Conservation (phyloP, 1,140 invertebrate genomes). For the Drosophila malerkotliana region DNA sequence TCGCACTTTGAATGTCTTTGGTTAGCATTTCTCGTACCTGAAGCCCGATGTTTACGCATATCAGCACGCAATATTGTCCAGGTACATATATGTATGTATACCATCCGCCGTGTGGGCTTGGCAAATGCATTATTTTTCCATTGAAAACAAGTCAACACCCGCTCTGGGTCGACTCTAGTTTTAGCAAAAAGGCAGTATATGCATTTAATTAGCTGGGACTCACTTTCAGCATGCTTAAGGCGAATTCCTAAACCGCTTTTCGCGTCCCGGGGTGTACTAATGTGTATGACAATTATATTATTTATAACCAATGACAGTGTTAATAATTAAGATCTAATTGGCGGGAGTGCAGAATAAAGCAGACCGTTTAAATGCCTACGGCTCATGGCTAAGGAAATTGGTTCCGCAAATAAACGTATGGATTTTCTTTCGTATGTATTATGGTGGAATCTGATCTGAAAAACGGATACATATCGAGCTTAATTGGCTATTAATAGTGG, state of each 20-base stretch:
- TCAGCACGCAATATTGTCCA: constrained; percentile 49
- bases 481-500: not conserved
- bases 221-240: constrained; percentile 10
- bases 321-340: constrained; percentile 12
- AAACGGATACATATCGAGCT: not conserved
- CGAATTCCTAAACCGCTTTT: constrained; percentile 34
- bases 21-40: constrained; percentile 13
- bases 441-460: constrained; percentile 24
- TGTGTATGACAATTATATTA: constrained; percentile 21
- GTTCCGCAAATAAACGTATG: not conserved
- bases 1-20: constrained; percentile 6
- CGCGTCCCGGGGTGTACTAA: not conserved
- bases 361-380: constrained; percentile 7
- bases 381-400: constrained; percentile 9
- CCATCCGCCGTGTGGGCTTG: constrained; percentile 22
- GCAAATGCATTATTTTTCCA: constrained; percentile 42
- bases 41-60: constrained; percentile 43
- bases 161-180: not conserved
- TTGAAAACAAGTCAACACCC: constrained; percentile 30
- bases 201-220: constrained; percentile 33
- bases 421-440: constrained; percentile 4
- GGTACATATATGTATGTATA: not conserved
- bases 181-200: constrained; percentile 6
- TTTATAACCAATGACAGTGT: constrained; percentile 18
- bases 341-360: not conserved